A percentile compares a stretch with the other conserved stretches of the same genome.
Conservation (phyloP, 1,140 invertebrate species). For the Brevipalpus yothersi region DNA sequence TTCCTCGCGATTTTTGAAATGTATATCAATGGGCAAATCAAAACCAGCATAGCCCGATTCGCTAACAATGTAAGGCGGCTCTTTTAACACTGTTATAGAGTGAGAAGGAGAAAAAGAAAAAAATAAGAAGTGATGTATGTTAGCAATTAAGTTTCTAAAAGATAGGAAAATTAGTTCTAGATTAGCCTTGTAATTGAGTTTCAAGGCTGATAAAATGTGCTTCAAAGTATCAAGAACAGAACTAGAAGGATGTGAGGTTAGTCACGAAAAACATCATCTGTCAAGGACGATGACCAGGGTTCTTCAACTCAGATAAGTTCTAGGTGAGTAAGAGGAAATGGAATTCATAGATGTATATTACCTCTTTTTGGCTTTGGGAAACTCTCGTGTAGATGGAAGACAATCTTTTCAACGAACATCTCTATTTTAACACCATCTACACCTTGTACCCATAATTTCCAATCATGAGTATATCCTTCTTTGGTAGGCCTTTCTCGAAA, state of each 20-base stretch:
- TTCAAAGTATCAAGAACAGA: too few species aligned
- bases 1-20: constrained; percentile 70
- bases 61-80: constrained; percentile 66
- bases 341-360: constrained; percentile 5
- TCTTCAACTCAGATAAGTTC: too few species aligned
- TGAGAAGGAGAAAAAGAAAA: neutral
- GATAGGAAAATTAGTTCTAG: too few species aligned
- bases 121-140: neutral
- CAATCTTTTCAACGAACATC: constrained; percentile 77
- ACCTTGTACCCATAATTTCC: constrained; percentile 83
- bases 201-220: too few species aligned
- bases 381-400: constrained; percentile 70
- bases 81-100: constrained; percentile 45
- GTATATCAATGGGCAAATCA: constrained; percentile 60
- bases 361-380: constrained; percentile 61
- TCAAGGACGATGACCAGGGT: neutral
- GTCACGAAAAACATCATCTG: neutral
- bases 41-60: constrained; percentile 90
- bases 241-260: too few species aligned
- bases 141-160: neutral
- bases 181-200: too few species aligned
- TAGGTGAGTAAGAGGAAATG: neutral
- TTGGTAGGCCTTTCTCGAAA: constrained; percentile 46
- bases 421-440: constrained; percentile 57
- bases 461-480: constrained; percentile 85